Evolutionary conservation across 1,140 invertebrate species (phyloP).

Genomic region (Drosophila murphyi): DNA sequence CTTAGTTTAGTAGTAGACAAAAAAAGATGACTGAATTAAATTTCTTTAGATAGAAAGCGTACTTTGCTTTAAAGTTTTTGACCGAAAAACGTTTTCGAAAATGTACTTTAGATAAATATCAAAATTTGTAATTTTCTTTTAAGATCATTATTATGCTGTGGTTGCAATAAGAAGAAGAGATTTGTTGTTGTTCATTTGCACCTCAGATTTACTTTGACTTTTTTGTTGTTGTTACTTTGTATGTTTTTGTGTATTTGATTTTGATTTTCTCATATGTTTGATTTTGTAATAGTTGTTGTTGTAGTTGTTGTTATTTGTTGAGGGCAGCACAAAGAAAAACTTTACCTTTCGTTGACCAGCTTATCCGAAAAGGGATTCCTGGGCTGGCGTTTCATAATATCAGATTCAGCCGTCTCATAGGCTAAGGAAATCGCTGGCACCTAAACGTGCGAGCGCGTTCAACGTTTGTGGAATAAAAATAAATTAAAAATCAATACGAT

Average conservation of each 20-base stretch:
- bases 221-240: conserved; percentile 12
- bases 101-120: conserved; percentile 23
- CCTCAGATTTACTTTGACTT: conserved; percentile 36
- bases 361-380: conserved; percentile 98
- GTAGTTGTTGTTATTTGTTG: conserved; percentile 31
- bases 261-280: conserved; percentile 30
- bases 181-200: conserved; percentile 41
- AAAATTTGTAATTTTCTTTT: conserved; percentile 37
- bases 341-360: conserved; percentile 99
- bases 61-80: conserved; percentile 58
- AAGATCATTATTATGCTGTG: conserved; percentile 32
- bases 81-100: conserved; percentile 44
- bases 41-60: conserved; percentile 59
- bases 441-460: conserved; percentile 85
- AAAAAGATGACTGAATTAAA: conserved; percentile 54
- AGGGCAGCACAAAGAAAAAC: conserved; percentile 72
- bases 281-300: conserved; percentile 37
- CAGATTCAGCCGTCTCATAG: conserved; percentile 99
- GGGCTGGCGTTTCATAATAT: conserved; percentile 99
- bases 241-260: conserved; percentile 51
- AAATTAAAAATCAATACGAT: conserved; percentile 78
- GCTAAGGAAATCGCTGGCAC: conserved; percentile 99
- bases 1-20: conserved; percentile 68
- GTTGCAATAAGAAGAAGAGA: conserved; percentile 23
- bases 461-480: conserved; percentile 61